Evolutionary conservation across 1,140 invertebrate genomes (phyloP).

Genomic region (Drosophila teissieri): DNA sequence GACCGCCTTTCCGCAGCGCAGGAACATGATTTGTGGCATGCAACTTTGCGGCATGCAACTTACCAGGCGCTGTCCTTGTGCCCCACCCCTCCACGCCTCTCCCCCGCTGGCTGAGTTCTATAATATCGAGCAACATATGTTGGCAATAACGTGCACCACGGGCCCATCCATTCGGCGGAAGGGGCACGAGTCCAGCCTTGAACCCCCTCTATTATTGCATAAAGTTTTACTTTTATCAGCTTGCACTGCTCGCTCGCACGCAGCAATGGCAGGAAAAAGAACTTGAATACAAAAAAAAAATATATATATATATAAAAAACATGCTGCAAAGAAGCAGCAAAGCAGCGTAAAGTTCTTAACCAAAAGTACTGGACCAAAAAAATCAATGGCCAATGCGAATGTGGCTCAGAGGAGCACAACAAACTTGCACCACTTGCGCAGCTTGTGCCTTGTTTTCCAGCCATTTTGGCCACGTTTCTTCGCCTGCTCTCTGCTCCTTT

Average conservation of each 20-base stretch:
- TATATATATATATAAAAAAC: not conserved
- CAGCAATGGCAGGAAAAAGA: not conserved
- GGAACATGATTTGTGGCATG: conserved; percentile 51
- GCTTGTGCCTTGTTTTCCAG: conserved; percentile 24
- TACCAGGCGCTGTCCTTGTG: conserved; percentile 1
- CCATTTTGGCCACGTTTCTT: conserved; percentile 35
- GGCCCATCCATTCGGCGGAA: conserved; percentile 28
- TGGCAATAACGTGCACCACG: conserved; percentile 66
- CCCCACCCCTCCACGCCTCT: no score
- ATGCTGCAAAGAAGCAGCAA: conserved; percentile 13
- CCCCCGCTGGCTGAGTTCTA: conserved; percentile 39
- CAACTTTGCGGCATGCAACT: conserved; percentile 39
- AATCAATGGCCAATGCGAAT: conserved; percentile 5
- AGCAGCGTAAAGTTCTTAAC: conserved; percentile 59
- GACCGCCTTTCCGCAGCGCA: conserved; percentile 21
- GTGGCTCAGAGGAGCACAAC: conserved; percentile 13
- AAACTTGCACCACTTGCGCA: conserved; percentile 38
- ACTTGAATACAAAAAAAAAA: conserved; percentile 4
- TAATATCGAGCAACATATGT: conserved; percentile 77
- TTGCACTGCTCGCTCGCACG: conserved; percentile 2
- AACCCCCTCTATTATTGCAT: conserved; percentile 66
- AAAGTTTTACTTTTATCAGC: conserved; percentile 76
- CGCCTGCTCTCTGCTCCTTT: not conserved
- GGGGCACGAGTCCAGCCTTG: conserved; percentile 16
- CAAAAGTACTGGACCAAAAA: conserved; percentile 54